These are phyloP conservation scores for Crotalus adamanteus DNA, from an alignment of 2,797 vertebrate species.

Conservation along the genomic window DNA sequence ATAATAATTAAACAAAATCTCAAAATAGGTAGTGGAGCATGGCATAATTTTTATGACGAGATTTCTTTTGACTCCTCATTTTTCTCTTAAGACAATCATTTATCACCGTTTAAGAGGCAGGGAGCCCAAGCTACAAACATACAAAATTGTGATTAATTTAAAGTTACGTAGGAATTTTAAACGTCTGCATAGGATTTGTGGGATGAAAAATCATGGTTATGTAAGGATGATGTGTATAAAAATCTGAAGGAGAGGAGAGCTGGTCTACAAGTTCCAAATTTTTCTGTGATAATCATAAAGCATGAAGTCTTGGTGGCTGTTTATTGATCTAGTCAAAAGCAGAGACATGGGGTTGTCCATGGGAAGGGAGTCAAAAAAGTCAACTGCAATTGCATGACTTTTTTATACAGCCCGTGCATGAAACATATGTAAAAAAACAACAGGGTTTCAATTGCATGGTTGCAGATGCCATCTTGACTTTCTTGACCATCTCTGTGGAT, in stretches of 20 bases:
- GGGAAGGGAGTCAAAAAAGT: background rate
- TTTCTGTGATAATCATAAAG: background rate
- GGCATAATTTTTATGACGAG: background rate
- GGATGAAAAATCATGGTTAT: background rate
- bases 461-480: background rate
- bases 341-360: background rate
- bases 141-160: background rate
- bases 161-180: background rate
- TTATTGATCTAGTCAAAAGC: background rate
- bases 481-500: background rate
- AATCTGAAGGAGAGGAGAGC: background rate
- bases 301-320: background rate
- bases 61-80: background rate
- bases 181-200: background rate
- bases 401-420: background rate
- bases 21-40: background rate
- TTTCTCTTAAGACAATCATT: background rate
- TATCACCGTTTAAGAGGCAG: background rate
- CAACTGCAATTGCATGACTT: background rate
- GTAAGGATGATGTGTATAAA: background rate
- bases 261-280: background rate
- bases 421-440: background rate
- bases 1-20: constrained; percentile 11
- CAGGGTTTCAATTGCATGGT: background rate
- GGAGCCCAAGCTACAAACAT: background rate